Evolutionary conservation across 2,113 vertebrate genomes (phyloP).

Genomic region (Chrysemys picta): DNA sequence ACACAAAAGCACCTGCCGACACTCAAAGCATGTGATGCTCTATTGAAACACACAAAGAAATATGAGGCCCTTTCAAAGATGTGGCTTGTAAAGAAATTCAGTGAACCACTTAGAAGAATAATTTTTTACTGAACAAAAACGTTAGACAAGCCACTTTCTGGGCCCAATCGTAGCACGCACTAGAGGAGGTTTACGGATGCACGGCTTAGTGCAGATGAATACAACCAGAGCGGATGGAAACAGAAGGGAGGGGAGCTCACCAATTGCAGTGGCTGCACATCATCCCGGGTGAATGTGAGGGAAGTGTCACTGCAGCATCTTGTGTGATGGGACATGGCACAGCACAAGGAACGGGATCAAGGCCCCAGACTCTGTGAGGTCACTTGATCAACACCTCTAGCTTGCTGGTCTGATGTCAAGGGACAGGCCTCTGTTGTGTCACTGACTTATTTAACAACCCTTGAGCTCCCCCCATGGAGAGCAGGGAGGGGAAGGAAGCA

Average conservation of each 20-base stretch:
- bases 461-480: no score
- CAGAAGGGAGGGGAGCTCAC: background rate
- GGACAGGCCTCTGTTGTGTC: no score
- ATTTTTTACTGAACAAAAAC: background rate
- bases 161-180: background rate
- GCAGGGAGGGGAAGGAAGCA: no score
- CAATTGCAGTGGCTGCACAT: background rate
- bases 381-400: no score
- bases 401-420: no score
- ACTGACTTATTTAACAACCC: no score
- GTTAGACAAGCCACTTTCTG: background rate
- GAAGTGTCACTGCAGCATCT: background rate
- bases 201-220: background rate
- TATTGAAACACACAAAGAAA: background rate
- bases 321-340: background rate
- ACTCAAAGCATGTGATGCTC: conserved; percentile 29
- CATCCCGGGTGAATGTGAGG: background rate
- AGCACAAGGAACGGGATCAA: background rate
- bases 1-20: conserved; percentile 1
- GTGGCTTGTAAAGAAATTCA: conserved; percentile 33
- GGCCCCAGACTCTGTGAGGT: no score
- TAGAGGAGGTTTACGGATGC: background rate
- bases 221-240: background rate
- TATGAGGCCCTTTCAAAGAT: background rate
- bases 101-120: conserved; percentile 1